These are phyloP conservation scores for Fistularia commersonii DNA, from an alignment of 2,797 vertebrate genomes.

Conservation along the genomic window DNA sequence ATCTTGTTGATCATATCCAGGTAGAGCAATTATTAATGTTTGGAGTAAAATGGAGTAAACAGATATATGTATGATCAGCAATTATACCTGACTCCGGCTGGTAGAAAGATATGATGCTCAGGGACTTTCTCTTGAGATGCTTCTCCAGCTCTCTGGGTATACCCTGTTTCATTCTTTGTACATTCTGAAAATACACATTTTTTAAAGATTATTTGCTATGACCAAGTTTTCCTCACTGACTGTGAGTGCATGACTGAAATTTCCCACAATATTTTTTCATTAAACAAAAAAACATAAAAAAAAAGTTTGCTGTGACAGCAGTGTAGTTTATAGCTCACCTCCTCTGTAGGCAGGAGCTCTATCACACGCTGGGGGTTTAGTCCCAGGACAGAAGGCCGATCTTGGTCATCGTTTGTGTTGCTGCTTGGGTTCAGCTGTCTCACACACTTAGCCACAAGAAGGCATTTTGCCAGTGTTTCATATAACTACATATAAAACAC, in stretches of 20 bases:
- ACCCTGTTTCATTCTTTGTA: slow-evolving; percentile 68
- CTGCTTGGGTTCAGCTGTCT: slow-evolving; percentile 64
- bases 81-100: slow-evolving; percentile 78
- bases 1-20: neutral
- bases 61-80: neutral
- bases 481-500: slow-evolving; percentile 71
- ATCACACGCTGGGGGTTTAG: slow-evolving; percentile 69
- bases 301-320: too few species aligned
- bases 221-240: neutral
- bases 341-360: slow-evolving; percentile 74
- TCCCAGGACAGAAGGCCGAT: slow-evolving; percentile 69
- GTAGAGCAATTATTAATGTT: neutral
- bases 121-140: slow-evolving; percentile 76
- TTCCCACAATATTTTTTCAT: neutral
- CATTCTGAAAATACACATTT: slow-evolving; percentile 56
- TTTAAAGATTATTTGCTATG: neutral
- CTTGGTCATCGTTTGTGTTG: slow-evolving; percentile 32
- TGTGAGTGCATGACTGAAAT: too few species aligned
- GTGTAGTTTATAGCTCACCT: slow-evolving; percentile 52
- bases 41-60: neutral
- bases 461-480: slow-evolving; percentile 77
- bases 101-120: slow-evolving; percentile 74
- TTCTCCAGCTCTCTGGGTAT: slow-evolving; percentile 75
- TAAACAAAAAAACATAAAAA: neutral
- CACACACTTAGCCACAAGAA: slow-evolving; percentile 76